A percentile compares a stretch with the other conserved stretches of the same genome.
Conservation (phyloP, 2,797 vertebrate species). For the Lithobates sylvaticus region DNA sequence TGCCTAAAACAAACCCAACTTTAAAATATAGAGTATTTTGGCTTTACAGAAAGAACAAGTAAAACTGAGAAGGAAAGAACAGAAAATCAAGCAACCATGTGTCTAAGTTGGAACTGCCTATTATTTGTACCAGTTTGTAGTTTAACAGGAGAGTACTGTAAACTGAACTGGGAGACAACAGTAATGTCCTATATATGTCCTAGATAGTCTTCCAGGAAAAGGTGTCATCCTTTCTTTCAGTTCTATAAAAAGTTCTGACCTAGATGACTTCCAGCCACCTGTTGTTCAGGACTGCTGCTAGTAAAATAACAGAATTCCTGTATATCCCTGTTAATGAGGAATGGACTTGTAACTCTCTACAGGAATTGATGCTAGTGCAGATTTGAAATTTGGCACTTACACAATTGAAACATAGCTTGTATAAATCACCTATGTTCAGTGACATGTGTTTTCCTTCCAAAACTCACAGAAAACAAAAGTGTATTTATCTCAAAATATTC, state of each 20-base stretch:
- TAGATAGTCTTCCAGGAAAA: slow-evolving; percentile 20
- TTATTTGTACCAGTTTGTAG: not conserved
- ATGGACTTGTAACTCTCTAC: slow-evolving; percentile 29
- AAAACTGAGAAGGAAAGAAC: no score
- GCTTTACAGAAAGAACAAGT: no score
- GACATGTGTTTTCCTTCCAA: slow-evolving; percentile 53
- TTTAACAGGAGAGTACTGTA: not conserved
- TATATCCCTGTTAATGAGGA: slow-evolving; percentile 25
- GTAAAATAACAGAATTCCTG: slow-evolving; percentile 18
- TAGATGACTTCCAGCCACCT: slow-evolving; percentile 24
- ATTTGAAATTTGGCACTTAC: slow-evolving; percentile 52
- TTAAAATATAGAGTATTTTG: no score
- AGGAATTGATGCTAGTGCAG: slow-evolving; percentile 50
- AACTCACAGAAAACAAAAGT: slow-evolving; percentile 48
- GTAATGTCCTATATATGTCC: not conserved
- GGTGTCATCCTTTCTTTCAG: not conserved
- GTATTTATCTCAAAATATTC: slow-evolving; percentile 54
- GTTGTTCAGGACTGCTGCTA: slow-evolving; percentile 20
- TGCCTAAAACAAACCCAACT: no score
- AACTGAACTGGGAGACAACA: not conserved
- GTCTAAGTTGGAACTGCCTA: no score
- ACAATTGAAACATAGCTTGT: slow-evolving; percentile 39
- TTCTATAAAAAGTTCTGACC: slow-evolving; percentile 8
- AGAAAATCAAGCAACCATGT: no score
- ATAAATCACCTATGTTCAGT: slow-evolving; percentile 47